Evolutionary conservation across 2,113 vertebrate species (phyloP).

Genomic region (Collichthys lucidus): DNA sequence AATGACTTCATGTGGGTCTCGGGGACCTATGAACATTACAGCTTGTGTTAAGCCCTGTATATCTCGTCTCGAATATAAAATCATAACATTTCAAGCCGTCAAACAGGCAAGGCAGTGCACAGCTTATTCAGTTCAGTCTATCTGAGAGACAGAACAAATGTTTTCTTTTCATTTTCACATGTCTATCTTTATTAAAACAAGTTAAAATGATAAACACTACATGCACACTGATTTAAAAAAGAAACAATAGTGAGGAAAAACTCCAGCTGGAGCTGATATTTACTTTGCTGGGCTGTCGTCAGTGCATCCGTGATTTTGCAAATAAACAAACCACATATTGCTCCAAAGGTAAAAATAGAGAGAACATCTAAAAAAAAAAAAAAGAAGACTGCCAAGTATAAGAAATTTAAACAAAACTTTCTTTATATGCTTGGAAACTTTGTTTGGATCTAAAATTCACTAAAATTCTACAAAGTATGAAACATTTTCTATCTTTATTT

Average conservation of each 20-base stretch:
- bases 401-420: slow-evolving; percentile 1
- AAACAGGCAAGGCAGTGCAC: not conserved
- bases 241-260: slow-evolving; percentile 1
- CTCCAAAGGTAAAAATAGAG: not conserved
- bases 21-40: no score
- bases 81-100: not conserved
- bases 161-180: not conserved
- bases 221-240: slow-evolving; percentile 27
- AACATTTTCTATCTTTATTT: not conserved
- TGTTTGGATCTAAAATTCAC: not conserved
- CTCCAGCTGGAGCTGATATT: slow-evolving; percentile 27
- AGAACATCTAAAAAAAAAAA: not conserved
- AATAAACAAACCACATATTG: slow-evolving; percentile 32
- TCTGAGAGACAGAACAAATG: slow-evolving; percentile 2
- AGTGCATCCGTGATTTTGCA: slow-evolving; percentile 27
- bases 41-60: not conserved
- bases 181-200: not conserved
- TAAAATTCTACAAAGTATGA: not conserved
- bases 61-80: not conserved
- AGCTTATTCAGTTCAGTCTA: not conserved
- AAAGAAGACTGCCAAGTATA: no score
- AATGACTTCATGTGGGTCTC: no score
- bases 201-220: slow-evolving; percentile 29
- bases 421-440: not conserved
- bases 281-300: not conserved